Evolutionary conservation across 2,797 vertebrate genomes (phyloP), one percentile per base, ranked within the genome.

Genomic region (Neostethus bicornis): DNA sequence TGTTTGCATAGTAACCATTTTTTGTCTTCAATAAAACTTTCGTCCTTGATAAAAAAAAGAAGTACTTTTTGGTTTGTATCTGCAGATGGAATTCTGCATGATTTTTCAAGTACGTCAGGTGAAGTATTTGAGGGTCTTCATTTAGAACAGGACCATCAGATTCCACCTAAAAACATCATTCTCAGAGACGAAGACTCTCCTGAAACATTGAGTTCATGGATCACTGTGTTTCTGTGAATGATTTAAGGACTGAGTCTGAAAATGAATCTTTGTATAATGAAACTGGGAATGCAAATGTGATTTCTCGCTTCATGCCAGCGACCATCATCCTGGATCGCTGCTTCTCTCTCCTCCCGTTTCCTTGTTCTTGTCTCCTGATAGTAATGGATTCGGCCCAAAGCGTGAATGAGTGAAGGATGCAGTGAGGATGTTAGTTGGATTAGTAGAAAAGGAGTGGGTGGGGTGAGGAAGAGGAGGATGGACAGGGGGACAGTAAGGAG

Each of bases 371-470:
- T 32, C 56, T 66, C 41, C 38, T 34, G 41, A 73, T 59, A 56
- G 58, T 69, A 76, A 70, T 62, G 80, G 59, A 70, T 76, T 66
- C 54, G 45, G 75, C 78, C 77, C 72, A 61, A 69, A 82, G 80
- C 70, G 37, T 56, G 75, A 62, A 66, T 53, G 60, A 70, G 64
- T 69, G 67, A 73, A 57, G 58, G 57, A 71, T 63, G 75, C 29
- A 11, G 68, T 71, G 77, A 80, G 75, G 70, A 79, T 84, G 85
- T 90, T 87, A 91, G 84, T 84, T 74, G 28, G 75, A 83, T 90
- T 87, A 89, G 86, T 79, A 28, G 62, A 73, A 70, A 70, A 72
- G 48, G 57, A 34, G 34, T 58, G 51, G 55, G 31, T 49, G 57
- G 34, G 34, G 38, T n/a, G 14, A 41, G 50, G 34, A 20, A 46